Base-by-base conservation (phyloP, 1,140 invertebrate genomes). In the Lordiphosa mommai region DNA sequence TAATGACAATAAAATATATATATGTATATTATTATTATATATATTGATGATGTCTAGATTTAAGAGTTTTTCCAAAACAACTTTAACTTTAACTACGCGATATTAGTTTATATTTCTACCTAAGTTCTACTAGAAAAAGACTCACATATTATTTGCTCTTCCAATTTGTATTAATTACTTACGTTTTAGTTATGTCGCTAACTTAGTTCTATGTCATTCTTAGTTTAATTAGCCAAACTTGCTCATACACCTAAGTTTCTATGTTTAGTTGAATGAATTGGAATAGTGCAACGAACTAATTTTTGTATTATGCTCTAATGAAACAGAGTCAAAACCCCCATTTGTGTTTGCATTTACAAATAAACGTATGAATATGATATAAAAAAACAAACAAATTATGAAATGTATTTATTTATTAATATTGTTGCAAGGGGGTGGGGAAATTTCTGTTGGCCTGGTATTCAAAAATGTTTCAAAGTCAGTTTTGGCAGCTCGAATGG, bases 1-100 rank as follows among this genome's bases (percentile, higher is more conserved):
- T 82, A 76, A 76, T 82, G 76, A 82, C 76, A 82, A 82, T 82
- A 82, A 82, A 76, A 84, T 77, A 80, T 79, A 79, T 27, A 27
- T 27, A 84, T 79, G 82, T 80, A 72, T 71, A 70, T 51, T 63
- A 77, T 48, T 66, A 67, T 27, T 27, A 27, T 27, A 27, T 51
- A 67, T 51, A 68, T 69, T 58, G 48, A 72, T 56, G 51, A 79
- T 79, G 73, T 77, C 61, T 68, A 77, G 64, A 55, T 46, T 55
- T 68, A 68, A 67, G 51, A 20, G 27, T 27, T 43, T 40, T 43
- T 27, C 23, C 23, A 41, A 53, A 65, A 48, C 43, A 23, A 51
- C 37, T 70, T 52, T 46, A 79, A 66, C 57, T 49, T 27, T 27
- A 27, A 57, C 52, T 69, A 27, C 66, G 66, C 77, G 77, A 82